These are phyloP conservation scores for Girardinus metallicus DNA, from an alignment of 2,797 vertebrate genomes.

Conservation along the genomic window DNA sequence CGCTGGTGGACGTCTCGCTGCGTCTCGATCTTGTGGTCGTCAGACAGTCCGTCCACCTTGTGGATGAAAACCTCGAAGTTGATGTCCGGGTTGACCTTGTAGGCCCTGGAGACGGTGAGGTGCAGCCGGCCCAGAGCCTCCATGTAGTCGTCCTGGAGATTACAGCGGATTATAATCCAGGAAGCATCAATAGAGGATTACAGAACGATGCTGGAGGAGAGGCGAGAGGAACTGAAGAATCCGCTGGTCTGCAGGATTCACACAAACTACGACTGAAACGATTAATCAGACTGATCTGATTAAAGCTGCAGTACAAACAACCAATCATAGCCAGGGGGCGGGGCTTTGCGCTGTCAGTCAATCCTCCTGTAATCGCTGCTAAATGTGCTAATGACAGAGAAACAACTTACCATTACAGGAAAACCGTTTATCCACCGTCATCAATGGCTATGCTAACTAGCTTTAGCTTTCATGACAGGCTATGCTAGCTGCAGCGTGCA, in stretches of 20 bases:
- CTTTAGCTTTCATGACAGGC: too few relatives aligned
- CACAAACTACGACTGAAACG: neutral
- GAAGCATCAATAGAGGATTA: neutral
- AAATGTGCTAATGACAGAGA: too few relatives aligned
- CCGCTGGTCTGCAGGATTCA: neutral
- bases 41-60: conserved; percentile 98
- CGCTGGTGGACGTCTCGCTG: conserved; percentile 99
- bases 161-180: neutral
- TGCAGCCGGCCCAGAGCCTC: conserved; percentile 96
- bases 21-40: conserved; percentile 99
- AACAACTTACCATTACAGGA: too few relatives aligned
- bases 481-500: too few relatives aligned
- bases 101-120: conserved; percentile 97
- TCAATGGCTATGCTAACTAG: too few relatives aligned
- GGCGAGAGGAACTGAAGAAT: neutral
- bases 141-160: conserved; percentile 95
- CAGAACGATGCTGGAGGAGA: neutral
- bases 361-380: too few relatives aligned
- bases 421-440: too few relatives aligned
- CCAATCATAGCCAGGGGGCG: too few relatives aligned
- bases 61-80: conserved; percentile 99
- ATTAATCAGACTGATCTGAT: too few relatives aligned
- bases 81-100: conserved; percentile 98
- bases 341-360: too few relatives aligned
- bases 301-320: too few relatives aligned